A percentile compares a stretch with the other conserved stretches of the same genome.
Evolutionary conservation across 2,797 vertebrate genomes (phyloP).

Genomic region (Lagorchestes hirsutus): DNA sequence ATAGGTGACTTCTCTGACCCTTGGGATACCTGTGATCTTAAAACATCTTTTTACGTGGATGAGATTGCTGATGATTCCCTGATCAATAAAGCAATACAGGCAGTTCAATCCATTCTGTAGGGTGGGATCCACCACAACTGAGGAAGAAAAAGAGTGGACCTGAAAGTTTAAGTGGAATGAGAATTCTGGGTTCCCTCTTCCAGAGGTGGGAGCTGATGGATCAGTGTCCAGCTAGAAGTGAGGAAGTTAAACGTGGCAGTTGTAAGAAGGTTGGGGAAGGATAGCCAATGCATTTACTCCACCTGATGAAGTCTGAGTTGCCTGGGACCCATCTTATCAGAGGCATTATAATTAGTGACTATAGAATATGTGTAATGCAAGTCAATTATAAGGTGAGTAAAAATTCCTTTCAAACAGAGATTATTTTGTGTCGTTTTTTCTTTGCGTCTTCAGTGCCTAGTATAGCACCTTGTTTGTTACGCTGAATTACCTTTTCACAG

Average conservation of each 20-base stretch:
- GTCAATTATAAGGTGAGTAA: not conserved
- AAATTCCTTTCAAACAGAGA: not conserved
- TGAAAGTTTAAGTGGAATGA: not conserved
- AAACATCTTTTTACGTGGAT: not conserved
- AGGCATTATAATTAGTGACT: not conserved
- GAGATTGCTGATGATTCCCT: not conserved
- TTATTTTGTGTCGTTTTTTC: not conserved
- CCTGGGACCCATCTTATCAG: not conserved
- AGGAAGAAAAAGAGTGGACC: not conserved
- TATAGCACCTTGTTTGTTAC: not conserved
- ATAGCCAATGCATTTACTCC: not conserved
- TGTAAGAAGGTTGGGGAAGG: not conserved
- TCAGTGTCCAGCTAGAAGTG: not conserved
- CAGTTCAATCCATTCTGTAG: not conserved
- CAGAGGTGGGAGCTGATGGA: no score
- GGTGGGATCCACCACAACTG: not conserved
- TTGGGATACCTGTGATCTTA: not conserved
- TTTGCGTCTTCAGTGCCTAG: not conserved
- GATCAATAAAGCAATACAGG: not conserved
- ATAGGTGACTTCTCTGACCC: not conserved
- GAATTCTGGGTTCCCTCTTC: not conserved
- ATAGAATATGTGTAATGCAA: not conserved
- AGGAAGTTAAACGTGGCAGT: not conserved
- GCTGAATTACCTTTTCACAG: not conserved
- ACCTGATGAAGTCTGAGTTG: not conserved